Conservation (phyloP, 2,888 invertebrate genomes). For the Mechanitis mazaeus region DNA sequence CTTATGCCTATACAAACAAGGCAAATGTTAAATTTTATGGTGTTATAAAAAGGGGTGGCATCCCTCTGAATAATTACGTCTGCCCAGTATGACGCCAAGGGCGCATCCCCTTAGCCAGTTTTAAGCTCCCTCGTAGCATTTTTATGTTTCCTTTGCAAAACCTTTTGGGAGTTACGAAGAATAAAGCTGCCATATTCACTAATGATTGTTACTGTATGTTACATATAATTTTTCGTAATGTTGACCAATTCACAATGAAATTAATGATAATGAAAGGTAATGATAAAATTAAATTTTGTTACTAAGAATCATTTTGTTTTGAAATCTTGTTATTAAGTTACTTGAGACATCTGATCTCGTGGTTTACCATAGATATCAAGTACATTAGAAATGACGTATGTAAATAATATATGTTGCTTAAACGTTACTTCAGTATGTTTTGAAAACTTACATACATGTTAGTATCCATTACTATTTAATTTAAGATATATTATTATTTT, state of each 20-base stretch:
- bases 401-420: no score
- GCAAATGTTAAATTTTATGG: constrained; percentile 28
- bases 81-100: constrained; percentile 45
- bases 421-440: no score
- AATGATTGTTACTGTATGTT: constrained; percentile 4
- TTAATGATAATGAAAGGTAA: no score
- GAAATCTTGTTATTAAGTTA: constrained; percentile 7
- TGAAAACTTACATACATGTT: no score
- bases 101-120: constrained; percentile 39
- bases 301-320: constrained; percentile 10
- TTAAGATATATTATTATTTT: no score
- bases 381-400: no score
- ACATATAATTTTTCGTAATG: no score
- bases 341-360: no score
- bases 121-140: constrained; percentile 21
- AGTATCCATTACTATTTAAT: no score
- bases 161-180: constrained; percentile 25
- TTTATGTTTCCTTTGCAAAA: constrained; percentile 28
- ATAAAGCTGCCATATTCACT: constrained; percentile 14
- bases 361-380: no score
- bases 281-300: background rate
- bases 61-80: constrained; percentile 69
- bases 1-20: constrained; percentile 21
- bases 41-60: constrained; percentile 42
- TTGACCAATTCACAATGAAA: no score